phyloP scores from a whole-genome alignment of 2,113 vertebrate genomes.

The Tetrax tetrax region DNA sequence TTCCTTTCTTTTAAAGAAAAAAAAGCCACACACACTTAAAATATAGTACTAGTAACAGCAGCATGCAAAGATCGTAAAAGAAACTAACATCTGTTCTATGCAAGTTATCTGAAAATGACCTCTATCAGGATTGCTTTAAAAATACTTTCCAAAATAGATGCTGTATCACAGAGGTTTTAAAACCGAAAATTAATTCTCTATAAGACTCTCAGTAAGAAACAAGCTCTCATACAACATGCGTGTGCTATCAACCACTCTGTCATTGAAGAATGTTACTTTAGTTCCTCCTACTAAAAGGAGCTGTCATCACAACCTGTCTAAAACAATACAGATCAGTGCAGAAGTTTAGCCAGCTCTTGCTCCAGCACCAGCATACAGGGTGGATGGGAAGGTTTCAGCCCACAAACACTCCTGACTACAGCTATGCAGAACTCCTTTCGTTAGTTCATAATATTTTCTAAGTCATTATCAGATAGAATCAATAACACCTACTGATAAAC shows the following conservation, averaged over 20 bases:
- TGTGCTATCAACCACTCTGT: background rate
- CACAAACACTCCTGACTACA: accelerated
- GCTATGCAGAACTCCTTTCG: background rate
- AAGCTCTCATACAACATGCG: background rate
- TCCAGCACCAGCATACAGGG: background rate
- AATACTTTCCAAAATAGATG: background rate
- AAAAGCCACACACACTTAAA: background rate
- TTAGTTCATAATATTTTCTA: background rate
- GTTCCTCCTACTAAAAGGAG: background rate
- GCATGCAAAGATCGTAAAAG: background rate
- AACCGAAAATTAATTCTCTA: background rate
- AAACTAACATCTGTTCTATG: background rate
- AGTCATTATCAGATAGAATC: background rate
- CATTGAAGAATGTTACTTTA: background rate
- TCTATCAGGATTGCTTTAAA: background rate
- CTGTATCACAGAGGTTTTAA: background rate
- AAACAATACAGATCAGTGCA: background rate
- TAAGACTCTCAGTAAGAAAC: background rate
- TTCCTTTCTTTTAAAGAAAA: background rate
- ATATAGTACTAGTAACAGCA: background rate
- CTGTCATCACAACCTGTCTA: conserved; percentile 22
- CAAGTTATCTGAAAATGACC: background rate
- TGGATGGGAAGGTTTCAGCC: background rate
- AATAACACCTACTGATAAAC: background rate
- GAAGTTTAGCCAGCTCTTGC: background rate